These are phyloP conservation scores for Penaeus indicus DNA, from an alignment of 1,140 invertebrate genomes.

Conservation along the genomic window DNA sequence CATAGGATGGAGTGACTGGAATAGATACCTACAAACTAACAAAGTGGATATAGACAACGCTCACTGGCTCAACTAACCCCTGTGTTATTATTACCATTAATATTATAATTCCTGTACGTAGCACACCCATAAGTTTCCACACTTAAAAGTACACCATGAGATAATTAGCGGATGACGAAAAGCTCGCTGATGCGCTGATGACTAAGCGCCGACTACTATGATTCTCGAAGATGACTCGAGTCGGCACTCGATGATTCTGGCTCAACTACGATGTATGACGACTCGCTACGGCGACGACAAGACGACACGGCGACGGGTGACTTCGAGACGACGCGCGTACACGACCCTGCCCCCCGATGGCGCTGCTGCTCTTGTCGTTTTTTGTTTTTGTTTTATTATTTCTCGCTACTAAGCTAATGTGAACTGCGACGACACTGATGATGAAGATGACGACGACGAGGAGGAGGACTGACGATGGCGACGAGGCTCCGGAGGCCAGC, in stretches of 20 bases:
- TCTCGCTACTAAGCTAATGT: slow-evolving; percentile 56
- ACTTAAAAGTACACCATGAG: slow-evolving; percentile 64
- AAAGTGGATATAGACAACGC: slow-evolving; percentile 53
- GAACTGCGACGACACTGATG: slow-evolving; percentile 50
- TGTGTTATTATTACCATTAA: slow-evolving; percentile 60
- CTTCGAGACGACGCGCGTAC: too few species aligned
- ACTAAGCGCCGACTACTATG: slow-evolving; percentile 31
- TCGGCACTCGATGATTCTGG: slow-evolving; percentile 10
- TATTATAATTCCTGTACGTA: slow-evolving; percentile 49
- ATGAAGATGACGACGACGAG: slow-evolving; percentile 47
- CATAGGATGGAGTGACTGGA: slow-evolving; percentile 61
- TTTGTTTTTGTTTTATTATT: slow-evolving; percentile 18
- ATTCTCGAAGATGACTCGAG: slow-evolving; percentile 40
- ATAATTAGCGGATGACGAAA: slow-evolving; percentile 47
- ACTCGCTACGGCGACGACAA: slow-evolving; percentile 46
- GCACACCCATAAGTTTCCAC: slow-evolving; percentile 64
- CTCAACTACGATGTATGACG: slow-evolving; percentile 4
- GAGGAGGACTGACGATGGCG: slow-evolving; percentile 56
- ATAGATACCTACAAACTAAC: slow-evolving; percentile 42
- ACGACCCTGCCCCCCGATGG: slow-evolving; percentile 1
- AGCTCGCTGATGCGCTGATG: background rate
- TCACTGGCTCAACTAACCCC: slow-evolving; percentile 62
- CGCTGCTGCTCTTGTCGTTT: background rate
- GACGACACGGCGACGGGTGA: slow-evolving; percentile 41
- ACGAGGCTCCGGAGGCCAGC: slow-evolving; percentile 63